Evolutionary conservation across 2,113 vertebrate genomes (phyloP).

Genomic region (Egretta garzetta): DNA sequence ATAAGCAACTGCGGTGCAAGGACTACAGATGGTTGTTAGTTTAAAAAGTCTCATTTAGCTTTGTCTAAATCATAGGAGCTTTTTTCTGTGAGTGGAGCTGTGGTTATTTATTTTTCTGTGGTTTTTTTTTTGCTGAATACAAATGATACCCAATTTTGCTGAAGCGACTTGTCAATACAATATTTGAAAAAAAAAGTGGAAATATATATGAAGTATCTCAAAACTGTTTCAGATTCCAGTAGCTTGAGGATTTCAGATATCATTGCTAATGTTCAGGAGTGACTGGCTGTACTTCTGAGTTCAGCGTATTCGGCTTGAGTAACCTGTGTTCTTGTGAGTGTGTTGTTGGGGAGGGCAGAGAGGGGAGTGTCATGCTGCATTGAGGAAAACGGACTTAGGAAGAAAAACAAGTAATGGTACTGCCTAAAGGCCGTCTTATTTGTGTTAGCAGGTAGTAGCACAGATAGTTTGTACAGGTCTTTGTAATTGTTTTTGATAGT

Average conservation of each 20-base stretch:
- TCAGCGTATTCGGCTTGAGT: neutral
- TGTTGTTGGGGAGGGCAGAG: neutral
- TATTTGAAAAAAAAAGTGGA: neutral
- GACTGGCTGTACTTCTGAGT: neutral
- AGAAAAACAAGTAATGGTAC: neutral
- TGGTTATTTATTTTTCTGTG: neutral
- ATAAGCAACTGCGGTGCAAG: slow-evolving; percentile 84
- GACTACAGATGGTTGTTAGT: slow-evolving; percentile 67
- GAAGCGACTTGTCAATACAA: accelerated
- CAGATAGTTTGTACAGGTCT: neutral
- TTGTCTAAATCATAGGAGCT: neutral
- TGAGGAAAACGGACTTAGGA: neutral
- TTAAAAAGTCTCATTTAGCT: slow-evolving; percentile 14
- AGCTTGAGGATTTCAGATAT: neutral
- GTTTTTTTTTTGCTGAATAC: neutral
- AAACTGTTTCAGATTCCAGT: neutral
- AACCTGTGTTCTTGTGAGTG: neutral
- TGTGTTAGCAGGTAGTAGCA: neutral
- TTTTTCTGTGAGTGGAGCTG: neutral
- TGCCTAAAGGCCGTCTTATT: neutral
- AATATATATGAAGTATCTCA: neutral
- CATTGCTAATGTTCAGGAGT: neutral
- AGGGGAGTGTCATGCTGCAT: neutral
- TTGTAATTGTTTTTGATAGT: neutral
- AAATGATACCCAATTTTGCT: neutral